Conservation (phyloP, 2,113 vertebrate species). For the Upupa epops region DNA sequence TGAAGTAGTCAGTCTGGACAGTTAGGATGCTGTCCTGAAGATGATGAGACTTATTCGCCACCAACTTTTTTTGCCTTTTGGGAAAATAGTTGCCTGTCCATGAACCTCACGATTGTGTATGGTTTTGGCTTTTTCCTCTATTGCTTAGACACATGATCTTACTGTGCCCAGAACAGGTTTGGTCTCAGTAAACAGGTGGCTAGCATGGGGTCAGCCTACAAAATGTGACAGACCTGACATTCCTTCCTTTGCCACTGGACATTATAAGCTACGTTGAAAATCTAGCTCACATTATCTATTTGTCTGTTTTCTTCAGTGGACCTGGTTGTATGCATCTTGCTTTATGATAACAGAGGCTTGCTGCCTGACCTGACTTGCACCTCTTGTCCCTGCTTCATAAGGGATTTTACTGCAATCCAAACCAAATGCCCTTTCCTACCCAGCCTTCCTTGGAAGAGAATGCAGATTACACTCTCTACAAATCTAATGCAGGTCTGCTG, state of each 20-base stretch:
- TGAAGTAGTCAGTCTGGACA: not conserved
- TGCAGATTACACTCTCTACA: slow-evolving; percentile 60
- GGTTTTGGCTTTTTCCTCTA: not conserved
- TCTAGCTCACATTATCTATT: not conserved
- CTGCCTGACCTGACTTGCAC: slow-evolving; percentile 32
- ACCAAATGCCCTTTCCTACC: slow-evolving; percentile 55
- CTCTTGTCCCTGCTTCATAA: slow-evolving; percentile 16
- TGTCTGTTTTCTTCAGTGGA: not conserved
- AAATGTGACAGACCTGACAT: not conserved
- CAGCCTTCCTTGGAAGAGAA: slow-evolving; percentile 63
- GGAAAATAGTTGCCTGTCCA: not conserved
- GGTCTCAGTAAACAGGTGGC: not conserved
- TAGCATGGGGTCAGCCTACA: not conserved
- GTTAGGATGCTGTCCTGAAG: not conserved
- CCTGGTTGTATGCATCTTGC: not conserved
- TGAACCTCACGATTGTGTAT: not conserved
- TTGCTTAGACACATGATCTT: not conserved
- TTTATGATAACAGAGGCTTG: slow-evolving; percentile 4
- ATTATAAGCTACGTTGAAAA: not conserved
- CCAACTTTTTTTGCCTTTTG: not conserved
- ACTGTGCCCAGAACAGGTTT: not conserved
- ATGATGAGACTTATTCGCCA: not conserved
- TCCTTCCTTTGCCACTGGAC: not conserved
- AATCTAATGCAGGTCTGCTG: slow-evolving; percentile 32
- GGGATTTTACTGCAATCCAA: slow-evolving; percentile 54